These are phyloP conservation scores for Masnerella sp. DNA, from an alignment of 2,888 invertebrate species.

Conservation along the genomic window DNA sequence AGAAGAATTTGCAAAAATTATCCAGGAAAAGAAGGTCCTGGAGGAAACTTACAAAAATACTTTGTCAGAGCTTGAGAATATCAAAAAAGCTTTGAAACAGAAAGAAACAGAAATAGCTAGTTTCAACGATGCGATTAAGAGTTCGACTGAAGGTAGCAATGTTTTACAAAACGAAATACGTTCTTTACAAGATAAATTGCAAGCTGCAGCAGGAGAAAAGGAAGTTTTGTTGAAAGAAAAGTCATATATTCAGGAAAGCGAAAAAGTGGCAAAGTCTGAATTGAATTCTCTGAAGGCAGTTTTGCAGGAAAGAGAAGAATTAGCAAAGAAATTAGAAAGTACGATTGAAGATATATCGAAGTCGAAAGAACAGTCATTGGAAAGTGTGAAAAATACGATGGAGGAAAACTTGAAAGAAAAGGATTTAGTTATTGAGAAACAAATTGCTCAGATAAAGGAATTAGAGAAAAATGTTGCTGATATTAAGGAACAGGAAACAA, in stretches of 20 bases:
- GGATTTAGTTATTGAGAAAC: slow-evolving; percentile 50
- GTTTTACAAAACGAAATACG: slow-evolving; percentile 38
- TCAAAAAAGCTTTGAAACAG: slow-evolving; percentile 19
- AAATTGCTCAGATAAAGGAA: slow-evolving; percentile 50
- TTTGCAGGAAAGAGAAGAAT: slow-evolving; percentile 66
- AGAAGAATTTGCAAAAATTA: slow-evolving; percentile 39
- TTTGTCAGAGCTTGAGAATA: slow-evolving; percentile 20
- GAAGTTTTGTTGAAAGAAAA: slow-evolving; percentile 79
- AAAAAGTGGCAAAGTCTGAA: slow-evolving; percentile 68
- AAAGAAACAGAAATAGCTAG: slow-evolving; percentile 58
- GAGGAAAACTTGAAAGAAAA: slow-evolving; percentile 61
- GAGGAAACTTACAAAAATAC: slow-evolving; percentile 47
- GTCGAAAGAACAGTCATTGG: slow-evolving; percentile 67
- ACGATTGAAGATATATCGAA: slow-evolving; percentile 78
- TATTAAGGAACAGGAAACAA: slow-evolving; percentile 66
- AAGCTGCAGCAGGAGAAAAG: slow-evolving; percentile 79
- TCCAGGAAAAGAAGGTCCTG: slow-evolving; percentile 45
- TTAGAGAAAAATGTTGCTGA: slow-evolving; percentile 77
- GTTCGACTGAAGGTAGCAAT: slow-evolving; percentile 75
- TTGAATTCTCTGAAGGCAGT: slow-evolving; percentile 61
- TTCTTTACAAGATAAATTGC: slow-evolving; percentile 78
- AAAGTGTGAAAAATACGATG: slow-evolving; percentile 57
- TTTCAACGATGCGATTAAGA: slow-evolving; percentile 75
- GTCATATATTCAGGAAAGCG: slow-evolving; percentile 78
- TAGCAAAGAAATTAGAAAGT: slow-evolving; percentile 78